These are phyloP conservation scores for Mesoclemmys tuberculata DNA, from an alignment of 2,113 vertebrate genomes.

Conservation along the genomic window DNA sequence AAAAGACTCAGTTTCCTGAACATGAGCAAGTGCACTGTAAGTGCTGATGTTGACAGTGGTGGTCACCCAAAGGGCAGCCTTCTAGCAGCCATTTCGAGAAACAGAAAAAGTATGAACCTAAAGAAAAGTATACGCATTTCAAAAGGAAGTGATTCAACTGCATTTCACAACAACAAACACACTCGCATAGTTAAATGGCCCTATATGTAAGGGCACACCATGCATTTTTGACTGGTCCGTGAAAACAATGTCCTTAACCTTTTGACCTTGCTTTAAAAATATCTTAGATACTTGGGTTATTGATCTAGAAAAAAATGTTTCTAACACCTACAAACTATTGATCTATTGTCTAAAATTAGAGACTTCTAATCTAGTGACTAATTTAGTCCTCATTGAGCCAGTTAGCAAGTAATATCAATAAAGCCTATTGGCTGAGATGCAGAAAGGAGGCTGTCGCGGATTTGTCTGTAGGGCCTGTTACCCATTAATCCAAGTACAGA, in stretches of 20 bases:
- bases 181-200: not conserved
- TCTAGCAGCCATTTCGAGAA: not conserved
- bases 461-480: constrained; percentile 18
- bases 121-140: constrained; percentile 20
- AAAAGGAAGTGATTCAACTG: constrained; percentile 7
- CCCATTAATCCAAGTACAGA: constrained; percentile 11
- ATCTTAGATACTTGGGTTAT: constrained; percentile 41
- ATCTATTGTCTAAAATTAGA: constrained; percentile 10
- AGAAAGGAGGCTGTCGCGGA: not conserved
- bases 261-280: constrained; percentile 27
- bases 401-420: not conserved
- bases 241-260: constrained; percentile 51
- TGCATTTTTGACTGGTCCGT: not conserved
- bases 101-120: not conserved
- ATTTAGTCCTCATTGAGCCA: not conserved
- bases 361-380: constrained; percentile 12
- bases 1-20: not conserved
- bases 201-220: constrained; percentile 17
- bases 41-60: not conserved
- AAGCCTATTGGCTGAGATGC: not conserved
- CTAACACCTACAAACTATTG: constrained; percentile 27
- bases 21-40: not conserved
- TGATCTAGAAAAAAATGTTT: constrained; percentile 26
- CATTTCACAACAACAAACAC: not conserved
- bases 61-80: not conserved